Base-by-base conservation (phyloP, 1,140 invertebrate species). In the Drosophila miranda region DNA sequence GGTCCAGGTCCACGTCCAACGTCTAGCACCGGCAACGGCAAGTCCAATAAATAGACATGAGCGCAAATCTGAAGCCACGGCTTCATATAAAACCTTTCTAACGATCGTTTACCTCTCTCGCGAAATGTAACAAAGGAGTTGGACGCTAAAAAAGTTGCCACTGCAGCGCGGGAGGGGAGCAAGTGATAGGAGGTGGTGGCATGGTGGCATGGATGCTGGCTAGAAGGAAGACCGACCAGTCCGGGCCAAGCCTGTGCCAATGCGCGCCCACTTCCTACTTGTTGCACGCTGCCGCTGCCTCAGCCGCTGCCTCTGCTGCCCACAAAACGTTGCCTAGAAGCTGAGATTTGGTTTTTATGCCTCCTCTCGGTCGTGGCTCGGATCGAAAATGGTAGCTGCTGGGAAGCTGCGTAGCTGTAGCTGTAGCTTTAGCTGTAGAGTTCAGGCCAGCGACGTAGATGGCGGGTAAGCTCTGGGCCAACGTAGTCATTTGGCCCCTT, bases 41-140 rank as follows among this genome's bases (percentile, higher is more conserved):
- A 83, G 68, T 87, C 79, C 78, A 86, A 86, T 86, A 86, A 87
- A 86, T 82, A 75, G 77, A 87, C 70, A 86, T 82, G 82, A 86
- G 83, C 78, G 63, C 70, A 87, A 87, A 87, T 87, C 82, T 87
- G 83, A 63, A 60, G 67, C 71, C 61, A 80, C 56, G 67, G 75
- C 76, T 63, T 63, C 74, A 82, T 68, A 87, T 81, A 82, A 86
- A 84, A 87, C 82, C 83, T 87, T 87, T 87, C 82, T 87, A 87
- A 87, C 82, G 82, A 87, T 83, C 82, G 83, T 87, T 87, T 87
- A 87, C 82, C 83, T 87, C 83, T 88, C 82, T 87, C 78, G 77
- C 81, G 78, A 87, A 87, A 88, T 88, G 82, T 87, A 87, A 87
- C 82, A 87, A 87, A 87, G 83, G 78, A 88, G 83, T 82, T 79